Evolutionary conservation across 1,140 invertebrate genomes (phyloP).

Genomic region (Lanistes nyassanus): DNA sequence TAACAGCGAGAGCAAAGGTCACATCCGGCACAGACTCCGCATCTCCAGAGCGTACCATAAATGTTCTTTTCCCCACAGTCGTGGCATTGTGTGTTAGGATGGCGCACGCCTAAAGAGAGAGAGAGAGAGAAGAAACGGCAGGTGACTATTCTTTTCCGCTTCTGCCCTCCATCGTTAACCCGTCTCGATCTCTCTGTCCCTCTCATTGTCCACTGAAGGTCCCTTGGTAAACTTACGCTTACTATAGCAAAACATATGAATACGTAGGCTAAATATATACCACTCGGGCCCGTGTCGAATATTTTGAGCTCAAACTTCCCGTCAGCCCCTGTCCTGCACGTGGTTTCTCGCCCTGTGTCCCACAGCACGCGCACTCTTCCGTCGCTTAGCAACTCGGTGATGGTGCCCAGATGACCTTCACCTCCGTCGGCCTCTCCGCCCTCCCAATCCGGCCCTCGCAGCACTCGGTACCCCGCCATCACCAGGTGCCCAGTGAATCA

Average conservation of each 20-base stretch:
- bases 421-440: constrained; percentile 35
- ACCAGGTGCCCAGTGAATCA: too few species aligned
- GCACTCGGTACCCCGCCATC: constrained; percentile 31
- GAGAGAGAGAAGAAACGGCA: too few species aligned
- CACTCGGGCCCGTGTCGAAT: constrained; percentile 33
- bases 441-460: constrained; percentile 40
- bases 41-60: constrained; percentile 27
- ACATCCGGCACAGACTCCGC: constrained; percentile 22
- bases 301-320: constrained; percentile 35
- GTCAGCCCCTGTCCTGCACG: constrained; percentile 19
- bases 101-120: constrained; percentile 25
- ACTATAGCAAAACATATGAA: too few species aligned
- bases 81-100: constrained; percentile 18
- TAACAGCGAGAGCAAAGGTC: constrained; percentile 31
- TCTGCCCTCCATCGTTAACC: too few species aligned
- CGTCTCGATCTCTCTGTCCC: too few species aligned
- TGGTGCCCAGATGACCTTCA: constrained; percentile 35
- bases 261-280: constrained; percentile 3
- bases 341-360: constrained; percentile 31
- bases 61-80: constrained; percentile 22
- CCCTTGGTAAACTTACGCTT: too few species aligned
- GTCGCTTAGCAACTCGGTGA: constrained; percentile 10
- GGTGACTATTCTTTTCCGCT: too few species aligned
- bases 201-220: too few species aligned
- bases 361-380: constrained; percentile 31